phyloP scores from a whole-genome alignment of 2,113 vertebrate genomes.

The Pachyramphus minor region DNA sequence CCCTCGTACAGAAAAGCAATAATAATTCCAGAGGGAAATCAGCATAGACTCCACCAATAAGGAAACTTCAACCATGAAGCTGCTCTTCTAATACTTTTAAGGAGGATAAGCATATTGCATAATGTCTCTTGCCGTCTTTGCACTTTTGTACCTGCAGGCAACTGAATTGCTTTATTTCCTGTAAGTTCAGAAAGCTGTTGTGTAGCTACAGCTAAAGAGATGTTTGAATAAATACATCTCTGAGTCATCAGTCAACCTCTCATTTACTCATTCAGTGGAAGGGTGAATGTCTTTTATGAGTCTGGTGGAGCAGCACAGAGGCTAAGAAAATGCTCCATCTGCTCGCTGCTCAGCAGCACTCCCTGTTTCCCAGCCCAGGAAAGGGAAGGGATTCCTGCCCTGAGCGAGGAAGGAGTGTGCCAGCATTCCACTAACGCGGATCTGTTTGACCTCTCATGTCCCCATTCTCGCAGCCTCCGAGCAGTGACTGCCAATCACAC shows the following conservation, averaged over 20 bases:
- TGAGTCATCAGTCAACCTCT: constrained; percentile 40
- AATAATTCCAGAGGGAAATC: neutral
- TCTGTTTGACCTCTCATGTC: accelerated
- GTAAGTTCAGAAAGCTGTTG: neutral
- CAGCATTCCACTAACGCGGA: accelerated
- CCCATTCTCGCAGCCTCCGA: accelerated
- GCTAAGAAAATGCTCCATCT: neutral
- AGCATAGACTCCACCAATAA: neutral
- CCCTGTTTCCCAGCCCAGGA: neutral
- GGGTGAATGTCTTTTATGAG: neutral
- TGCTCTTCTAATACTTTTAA: neutral
- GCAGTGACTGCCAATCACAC: neutral
- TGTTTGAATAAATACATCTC: constrained; percentile 6
- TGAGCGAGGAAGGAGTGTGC: neutral
- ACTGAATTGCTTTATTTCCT: neutral
- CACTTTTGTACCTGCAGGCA: neutral
- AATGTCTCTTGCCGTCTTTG: neutral
- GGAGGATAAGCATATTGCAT: neutral
- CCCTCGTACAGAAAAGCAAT: neutral
- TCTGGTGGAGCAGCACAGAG: neutral
- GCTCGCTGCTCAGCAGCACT: neutral
- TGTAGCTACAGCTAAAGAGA: neutral
- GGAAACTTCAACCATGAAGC: neutral
- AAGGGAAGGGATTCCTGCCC: neutral
- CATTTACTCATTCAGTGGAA: constrained; percentile 31